A percentile compares a stretch with the other conserved stretches of the same genome.
Evolutionary conservation across 1,140 invertebrate species (phyloP).

Genomic region (Proales similis): DNA sequence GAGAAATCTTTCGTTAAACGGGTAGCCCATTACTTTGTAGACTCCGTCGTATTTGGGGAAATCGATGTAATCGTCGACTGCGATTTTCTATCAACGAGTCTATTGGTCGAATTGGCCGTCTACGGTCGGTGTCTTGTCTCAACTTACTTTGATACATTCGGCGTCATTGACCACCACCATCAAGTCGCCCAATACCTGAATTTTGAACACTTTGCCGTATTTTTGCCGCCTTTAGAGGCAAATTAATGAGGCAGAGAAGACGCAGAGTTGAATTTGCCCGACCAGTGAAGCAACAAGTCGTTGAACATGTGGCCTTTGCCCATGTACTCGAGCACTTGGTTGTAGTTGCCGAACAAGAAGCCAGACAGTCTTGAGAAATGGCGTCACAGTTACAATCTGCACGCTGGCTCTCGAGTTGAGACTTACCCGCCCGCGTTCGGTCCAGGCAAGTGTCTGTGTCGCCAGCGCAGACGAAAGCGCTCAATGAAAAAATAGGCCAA

Average conservation of each 20-base stretch:
- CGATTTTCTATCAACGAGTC: constrained; percentile 12
- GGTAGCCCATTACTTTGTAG: constrained; percentile 10
- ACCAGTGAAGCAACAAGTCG: too few species aligned
- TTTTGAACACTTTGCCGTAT: constrained; percentile 18
- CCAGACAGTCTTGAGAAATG: neutral
- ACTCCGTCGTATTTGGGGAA: constrained; percentile 15
- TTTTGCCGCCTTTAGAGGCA: neutral
- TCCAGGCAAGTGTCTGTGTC: neutral
- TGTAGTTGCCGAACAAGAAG: constrained; percentile 23
- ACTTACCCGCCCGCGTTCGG: constrained; percentile 11
- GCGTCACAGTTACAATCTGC: neutral
- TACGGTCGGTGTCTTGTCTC: neutral
- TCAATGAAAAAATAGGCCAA: too few species aligned
- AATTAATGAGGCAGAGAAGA: too few species aligned
- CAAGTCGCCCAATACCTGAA: constrained; percentile 7
- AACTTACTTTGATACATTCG: constrained; percentile 16
- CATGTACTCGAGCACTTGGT: constrained; percentile 3
- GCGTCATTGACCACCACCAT: constrained; percentile 15
- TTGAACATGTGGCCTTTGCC: too few species aligned
- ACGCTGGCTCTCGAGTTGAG: neutral
- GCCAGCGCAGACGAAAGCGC: too few species aligned
- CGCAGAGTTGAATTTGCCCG: too few species aligned
- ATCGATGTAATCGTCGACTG: constrained; percentile 15
- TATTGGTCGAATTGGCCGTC: neutral
- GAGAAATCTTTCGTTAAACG: constrained; percentile 11